Percentiles rank a stretch among this genome's conserved stretches.
Evolutionary conservation across 2,113 vertebrate species (phyloP).

Genomic region (Hydrolagus affinis): DNA sequence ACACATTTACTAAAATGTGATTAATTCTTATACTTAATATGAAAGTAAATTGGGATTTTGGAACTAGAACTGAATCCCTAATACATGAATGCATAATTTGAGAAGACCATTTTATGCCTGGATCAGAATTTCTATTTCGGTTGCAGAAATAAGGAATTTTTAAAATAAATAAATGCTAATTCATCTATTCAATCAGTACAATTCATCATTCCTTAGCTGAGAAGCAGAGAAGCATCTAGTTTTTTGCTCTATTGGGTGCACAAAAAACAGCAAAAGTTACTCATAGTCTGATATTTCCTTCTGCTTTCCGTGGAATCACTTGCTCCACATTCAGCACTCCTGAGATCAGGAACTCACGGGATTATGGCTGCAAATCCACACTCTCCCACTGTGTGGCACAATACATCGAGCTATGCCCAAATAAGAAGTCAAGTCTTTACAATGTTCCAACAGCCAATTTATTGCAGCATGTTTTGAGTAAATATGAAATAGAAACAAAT

Average conservation of each 20-base stretch:
- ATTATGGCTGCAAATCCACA: background rate
- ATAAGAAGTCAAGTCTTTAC: background rate
- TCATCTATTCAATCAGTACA: background rate
- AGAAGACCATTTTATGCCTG: background rate
- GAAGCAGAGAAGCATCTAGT: background rate
- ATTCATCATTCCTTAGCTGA: background rate
- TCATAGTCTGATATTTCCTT: background rate
- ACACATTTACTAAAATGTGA: background rate
- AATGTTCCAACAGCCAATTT: background rate
- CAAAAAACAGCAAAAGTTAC: background rate
- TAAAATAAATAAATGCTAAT: background rate
- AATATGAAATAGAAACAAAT: background rate
- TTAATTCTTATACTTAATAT: background rate
- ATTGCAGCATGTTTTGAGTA: background rate
- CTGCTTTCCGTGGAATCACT: background rate
- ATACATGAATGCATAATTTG: background rate
- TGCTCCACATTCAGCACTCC: background rate
- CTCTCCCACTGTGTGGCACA: constrained; percentile 17
- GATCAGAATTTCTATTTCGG: background rate
- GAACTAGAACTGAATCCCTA: background rate
- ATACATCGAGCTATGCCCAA: background rate
- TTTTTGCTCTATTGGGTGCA: background rate
- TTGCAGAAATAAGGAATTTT: background rate
- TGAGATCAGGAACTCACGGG: background rate
- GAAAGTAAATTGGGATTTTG: background rate